Conservation (phyloP, 2,113 vertebrate genomes). For the Copsychus sechellarum region DNA sequence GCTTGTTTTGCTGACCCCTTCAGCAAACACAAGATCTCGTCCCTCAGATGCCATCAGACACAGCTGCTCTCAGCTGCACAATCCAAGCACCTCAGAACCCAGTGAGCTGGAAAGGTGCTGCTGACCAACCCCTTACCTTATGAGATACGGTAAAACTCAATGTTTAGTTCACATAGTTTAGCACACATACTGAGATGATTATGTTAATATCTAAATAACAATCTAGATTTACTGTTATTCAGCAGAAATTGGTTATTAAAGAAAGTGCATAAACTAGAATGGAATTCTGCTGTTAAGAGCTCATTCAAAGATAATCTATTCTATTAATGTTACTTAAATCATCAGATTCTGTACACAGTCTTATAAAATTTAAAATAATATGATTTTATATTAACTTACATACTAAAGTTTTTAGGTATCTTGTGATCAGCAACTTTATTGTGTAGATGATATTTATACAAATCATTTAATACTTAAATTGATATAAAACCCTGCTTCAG, state of each 20-base stretch:
- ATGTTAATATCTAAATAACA: background rate
- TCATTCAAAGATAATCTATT: background rate
- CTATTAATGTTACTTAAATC: background rate
- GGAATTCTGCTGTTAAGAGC: background rate
- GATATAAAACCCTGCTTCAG: slow-evolving; percentile 38
- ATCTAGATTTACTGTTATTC: background rate
- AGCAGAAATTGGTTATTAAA: background rate
- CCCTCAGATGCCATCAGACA: background rate
- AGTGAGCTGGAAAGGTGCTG: background rate
- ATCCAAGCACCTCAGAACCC: background rate
- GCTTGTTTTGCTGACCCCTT: background rate
- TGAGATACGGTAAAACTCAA: background rate
- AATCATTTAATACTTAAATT: slow-evolving; percentile 62
- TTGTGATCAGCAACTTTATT: background rate
- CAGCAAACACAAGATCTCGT: background rate
- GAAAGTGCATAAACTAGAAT: background rate
- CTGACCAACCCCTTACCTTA: background rate
- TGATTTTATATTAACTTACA: background rate
- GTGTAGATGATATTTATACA: slow-evolving; percentile 2
- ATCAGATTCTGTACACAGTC: background rate
- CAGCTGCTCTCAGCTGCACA: background rate
- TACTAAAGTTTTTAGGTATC: background rate
- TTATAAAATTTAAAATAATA: background rate
- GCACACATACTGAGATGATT: background rate
- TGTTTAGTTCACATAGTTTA: background rate